A percentile compares a stretch with the other conserved stretches of the same genome.
phyloP scores from a whole-genome alignment of 2,888 invertebrate species.

The Labia minor region DNA sequence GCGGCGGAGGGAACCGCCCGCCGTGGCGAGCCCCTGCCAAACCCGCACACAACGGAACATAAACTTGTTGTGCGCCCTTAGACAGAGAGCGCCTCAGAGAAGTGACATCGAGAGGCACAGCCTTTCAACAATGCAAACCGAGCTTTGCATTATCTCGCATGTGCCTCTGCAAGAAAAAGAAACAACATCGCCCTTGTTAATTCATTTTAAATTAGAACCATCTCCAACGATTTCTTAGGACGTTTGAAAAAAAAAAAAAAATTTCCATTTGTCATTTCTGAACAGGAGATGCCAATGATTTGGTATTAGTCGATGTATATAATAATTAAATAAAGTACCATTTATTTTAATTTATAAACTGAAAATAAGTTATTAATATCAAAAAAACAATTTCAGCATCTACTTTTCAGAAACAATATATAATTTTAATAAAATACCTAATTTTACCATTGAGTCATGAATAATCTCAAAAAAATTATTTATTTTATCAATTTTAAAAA shows the following conservation, averaged over 20 bases:
- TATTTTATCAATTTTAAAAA: too few species aligned
- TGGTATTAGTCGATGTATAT: too few species aligned
- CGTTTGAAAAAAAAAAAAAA: background rate
- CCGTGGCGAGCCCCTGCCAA: conserved; percentile 20
- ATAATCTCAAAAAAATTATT: too few species aligned
- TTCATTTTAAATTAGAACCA: conserved; percentile 16
- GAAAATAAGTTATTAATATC: too few species aligned
- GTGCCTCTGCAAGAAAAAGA: conserved; percentile 29
- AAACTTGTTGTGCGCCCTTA: conserved; percentile 21
- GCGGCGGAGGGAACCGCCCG: conserved; percentile 1
- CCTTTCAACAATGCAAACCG: conserved; percentile 26
- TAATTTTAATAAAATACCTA: too few species aligned
- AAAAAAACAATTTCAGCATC: too few species aligned
- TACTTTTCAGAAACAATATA: too few species aligned
- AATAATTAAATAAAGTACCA: too few species aligned
- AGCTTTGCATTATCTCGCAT: conserved; percentile 26
- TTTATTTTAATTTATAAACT: too few species aligned
- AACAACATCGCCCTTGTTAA: conserved; percentile 27
- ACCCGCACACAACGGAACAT: conserved; percentile 23
- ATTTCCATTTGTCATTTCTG: background rate
- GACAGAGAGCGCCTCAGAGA: conserved; percentile 22
- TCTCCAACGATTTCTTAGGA: conserved; percentile 8
- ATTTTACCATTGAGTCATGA: too few species aligned
- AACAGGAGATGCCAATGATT: background rate
- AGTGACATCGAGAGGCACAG: conserved; percentile 26